Conservation (phyloP, 2,888 invertebrate genomes). For the Silvanus unidentatus region DNA sequence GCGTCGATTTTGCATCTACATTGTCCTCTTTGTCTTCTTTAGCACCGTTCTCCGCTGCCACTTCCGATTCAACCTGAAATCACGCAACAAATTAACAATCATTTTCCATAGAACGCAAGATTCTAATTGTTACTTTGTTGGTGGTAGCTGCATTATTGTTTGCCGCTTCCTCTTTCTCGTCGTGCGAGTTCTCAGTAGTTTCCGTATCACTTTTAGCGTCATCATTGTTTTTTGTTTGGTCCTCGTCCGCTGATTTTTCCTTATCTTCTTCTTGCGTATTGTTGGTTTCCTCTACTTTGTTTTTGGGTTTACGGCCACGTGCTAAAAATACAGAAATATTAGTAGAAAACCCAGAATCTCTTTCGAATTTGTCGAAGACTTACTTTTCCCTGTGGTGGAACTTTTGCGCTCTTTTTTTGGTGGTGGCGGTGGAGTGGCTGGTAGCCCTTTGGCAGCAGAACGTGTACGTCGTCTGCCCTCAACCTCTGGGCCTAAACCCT, state of each 20-base stretch:
- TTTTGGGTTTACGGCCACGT: constrained; percentile 41
- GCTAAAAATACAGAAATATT: constrained; percentile 21
- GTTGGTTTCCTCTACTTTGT: constrained; percentile 31
- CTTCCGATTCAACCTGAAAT: constrained; percentile 16
- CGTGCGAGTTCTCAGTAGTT: constrained; percentile 34
- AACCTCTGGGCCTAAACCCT: constrained; percentile 50
- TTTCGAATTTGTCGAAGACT: too few species aligned
- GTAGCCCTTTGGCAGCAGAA: constrained; percentile 50
- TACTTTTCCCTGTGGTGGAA: constrained; percentile 21
- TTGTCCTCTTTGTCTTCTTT: constrained; percentile 40
- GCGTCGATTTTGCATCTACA: constrained; percentile 13
- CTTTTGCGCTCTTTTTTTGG: constrained; percentile 48
- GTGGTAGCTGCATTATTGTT: constrained; percentile 39
- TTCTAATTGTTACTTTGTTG: too few species aligned
- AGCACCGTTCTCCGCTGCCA: constrained; percentile 41
- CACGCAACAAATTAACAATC: constrained; percentile 8
- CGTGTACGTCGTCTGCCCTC: constrained; percentile 54
- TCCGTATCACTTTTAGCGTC: constrained; percentile 32
- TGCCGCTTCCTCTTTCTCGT: constrained; percentile 36
- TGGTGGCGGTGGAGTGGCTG: constrained; percentile 52
- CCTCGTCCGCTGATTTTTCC: constrained; percentile 33
- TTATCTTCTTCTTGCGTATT: constrained; percentile 40
- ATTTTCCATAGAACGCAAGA: neutral
- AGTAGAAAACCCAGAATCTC: neutral
- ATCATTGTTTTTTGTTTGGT: constrained; percentile 34